Conservation (phyloP, 2,888 invertebrate genomes). For the Callyntrura guangdongensis region DNA sequence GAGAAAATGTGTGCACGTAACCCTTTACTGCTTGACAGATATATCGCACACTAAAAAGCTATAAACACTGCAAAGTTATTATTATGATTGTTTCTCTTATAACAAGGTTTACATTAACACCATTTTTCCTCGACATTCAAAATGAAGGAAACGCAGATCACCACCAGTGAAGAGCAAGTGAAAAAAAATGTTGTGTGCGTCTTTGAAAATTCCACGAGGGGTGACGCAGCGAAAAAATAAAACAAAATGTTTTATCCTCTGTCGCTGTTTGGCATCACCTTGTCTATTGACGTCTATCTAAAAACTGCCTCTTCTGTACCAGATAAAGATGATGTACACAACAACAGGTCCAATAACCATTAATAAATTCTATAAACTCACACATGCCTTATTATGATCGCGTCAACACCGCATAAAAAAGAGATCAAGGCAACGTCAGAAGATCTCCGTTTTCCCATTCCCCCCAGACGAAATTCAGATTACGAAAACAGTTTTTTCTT, state of each 20-base stretch:
- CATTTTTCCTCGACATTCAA: neutral
- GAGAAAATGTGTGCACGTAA: neutral
- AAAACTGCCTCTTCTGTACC: neutral
- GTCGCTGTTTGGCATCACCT: conserved; percentile 41
- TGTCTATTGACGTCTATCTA: neutral
- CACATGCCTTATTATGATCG: neutral
- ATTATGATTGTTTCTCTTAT: neutral
- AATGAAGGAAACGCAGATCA: neutral
- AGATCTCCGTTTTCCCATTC: neutral
- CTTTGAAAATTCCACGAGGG: no score
- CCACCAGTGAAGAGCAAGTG: neutral
- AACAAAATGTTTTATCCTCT: neutral
- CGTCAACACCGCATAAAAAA: conserved; percentile 19
- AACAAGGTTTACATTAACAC: neutral
- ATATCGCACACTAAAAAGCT: neutral
- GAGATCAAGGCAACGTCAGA: conserved; percentile 49
- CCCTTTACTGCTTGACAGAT: neutral
- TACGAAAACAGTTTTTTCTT: neutral
- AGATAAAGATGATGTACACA: neutral
- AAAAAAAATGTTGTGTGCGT: neutral
- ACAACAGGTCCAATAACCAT: neutral
- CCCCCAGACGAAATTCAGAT: neutral
- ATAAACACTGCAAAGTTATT: neutral
- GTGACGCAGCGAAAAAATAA: no score
- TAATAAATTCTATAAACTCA: neutral